Conservation (phyloP, 2,888 invertebrate species). For the Doris montereyensis region DNA sequence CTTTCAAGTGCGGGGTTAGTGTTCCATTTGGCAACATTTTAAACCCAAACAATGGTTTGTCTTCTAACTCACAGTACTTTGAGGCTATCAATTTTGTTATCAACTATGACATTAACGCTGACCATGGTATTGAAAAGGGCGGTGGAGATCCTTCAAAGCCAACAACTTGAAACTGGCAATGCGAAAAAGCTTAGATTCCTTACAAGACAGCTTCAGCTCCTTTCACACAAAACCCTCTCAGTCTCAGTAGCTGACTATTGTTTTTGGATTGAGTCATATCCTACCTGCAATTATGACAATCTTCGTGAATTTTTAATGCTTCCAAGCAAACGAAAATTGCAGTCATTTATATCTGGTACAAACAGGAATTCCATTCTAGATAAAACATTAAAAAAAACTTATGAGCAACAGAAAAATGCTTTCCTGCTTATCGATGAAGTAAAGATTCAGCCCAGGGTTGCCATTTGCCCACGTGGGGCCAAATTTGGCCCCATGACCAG, state of each 20-base stretch:
- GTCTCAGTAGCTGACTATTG: neutral
- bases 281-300: neutral
- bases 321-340: conserved; percentile 1
- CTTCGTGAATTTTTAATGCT: neutral
- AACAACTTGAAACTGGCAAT: no score
- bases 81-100: neutral
- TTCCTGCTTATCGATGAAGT: neutral
- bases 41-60: neutral
- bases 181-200: neutral
- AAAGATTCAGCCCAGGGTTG: neutral
- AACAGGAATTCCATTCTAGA: no score
- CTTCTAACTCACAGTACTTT: neutral
- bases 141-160: no score
- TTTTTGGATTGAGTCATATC: neutral
- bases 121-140: neutral
- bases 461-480: no score
- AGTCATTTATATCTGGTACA: no score
- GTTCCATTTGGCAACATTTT: neutral
- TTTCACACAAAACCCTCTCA: neutral
- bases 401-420: neutral
- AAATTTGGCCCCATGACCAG: neutral
- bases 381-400: no score
- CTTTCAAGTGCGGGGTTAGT: neutral
- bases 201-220: neutral
- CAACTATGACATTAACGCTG: neutral